Conservation (phyloP, 1,140 invertebrate genomes). For the Plectus sambesii region DNA sequence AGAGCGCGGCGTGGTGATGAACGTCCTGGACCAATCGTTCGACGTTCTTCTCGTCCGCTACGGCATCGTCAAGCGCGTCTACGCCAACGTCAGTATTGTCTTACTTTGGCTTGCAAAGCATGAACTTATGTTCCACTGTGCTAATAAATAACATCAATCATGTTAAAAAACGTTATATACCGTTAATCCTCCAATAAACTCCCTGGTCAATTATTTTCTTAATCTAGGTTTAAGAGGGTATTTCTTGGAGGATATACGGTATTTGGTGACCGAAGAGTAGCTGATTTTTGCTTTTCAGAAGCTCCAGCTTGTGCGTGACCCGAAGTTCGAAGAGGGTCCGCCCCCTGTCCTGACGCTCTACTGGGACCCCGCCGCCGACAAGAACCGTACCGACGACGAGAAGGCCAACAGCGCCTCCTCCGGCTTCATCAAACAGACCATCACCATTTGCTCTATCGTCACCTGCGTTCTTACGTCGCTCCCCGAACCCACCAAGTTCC, state of each 20-base stretch:
- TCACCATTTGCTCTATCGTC: slow-evolving; percentile 11
- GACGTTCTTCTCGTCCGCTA: slow-evolving; percentile 66
- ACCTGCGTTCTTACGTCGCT: slow-evolving; percentile 5
- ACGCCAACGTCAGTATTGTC: slow-evolving; percentile 55
- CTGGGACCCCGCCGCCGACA: too few species aligned
- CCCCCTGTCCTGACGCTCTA: slow-evolving; percentile 3
- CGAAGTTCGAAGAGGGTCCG: neutral
- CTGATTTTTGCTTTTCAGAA: slow-evolving; percentile 3
- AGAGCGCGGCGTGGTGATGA: slow-evolving; percentile 64
- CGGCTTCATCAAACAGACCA: slow-evolving; percentile 6
- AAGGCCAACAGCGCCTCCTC: too few species aligned
- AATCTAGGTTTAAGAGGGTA: neutral
- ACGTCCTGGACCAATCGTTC: slow-evolving; percentile 64
- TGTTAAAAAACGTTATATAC: neutral
- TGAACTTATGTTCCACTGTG: neutral
- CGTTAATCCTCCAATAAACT: neutral
- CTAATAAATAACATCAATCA: neutral
- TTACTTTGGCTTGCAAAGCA: too few species aligned
- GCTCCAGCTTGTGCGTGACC: neutral
- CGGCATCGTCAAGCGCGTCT: slow-evolving; percentile 60
- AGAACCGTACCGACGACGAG: too few species aligned
- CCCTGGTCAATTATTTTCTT: neutral
- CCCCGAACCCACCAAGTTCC: slow-evolving; percentile 7
- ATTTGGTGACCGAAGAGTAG: neutral
- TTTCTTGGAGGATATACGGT: neutral